These are phyloP conservation scores for Drosophila subquinaria DNA, from an alignment of 2,888 invertebrate genomes.

Conservation along the genomic window DNA sequence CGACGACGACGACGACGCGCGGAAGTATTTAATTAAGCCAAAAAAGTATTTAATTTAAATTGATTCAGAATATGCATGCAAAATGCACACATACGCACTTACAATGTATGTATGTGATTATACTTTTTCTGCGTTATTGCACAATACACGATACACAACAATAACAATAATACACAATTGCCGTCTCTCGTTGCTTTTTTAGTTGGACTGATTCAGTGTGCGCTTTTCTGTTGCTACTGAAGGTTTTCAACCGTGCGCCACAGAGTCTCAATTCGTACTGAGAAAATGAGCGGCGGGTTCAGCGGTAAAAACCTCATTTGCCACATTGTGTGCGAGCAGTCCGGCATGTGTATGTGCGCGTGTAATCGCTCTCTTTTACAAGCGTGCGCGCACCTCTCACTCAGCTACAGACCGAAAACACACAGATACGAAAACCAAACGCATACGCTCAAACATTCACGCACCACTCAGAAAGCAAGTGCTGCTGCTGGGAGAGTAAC, in stretches of 20 bases:
- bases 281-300: conserved; percentile 62
- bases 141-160: conserved; percentile 39
- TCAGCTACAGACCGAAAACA: conserved; percentile 2
- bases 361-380: conserved; percentile 72
- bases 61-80: conserved; percentile 50
- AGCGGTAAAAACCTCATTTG: conserved; percentile 54
- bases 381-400: conserved; percentile 53
- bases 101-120: conserved; percentile 7
- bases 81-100: conserved; percentile 20
- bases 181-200: conserved; percentile 54
- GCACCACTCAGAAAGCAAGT: conserved; percentile 41
- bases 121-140: conserved; percentile 20
- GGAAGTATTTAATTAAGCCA: conserved; percentile 79
- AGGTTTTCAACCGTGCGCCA: conserved; percentile 78
- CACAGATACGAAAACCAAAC: conserved; percentile 17
- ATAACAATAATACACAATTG: conserved; percentile 54
- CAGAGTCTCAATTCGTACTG: conserved; percentile 77
- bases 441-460: conserved; percentile 16
- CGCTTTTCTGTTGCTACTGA: conserved; percentile 67
- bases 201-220: conserved; percentile 46
- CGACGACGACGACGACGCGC: conserved; percentile 59
- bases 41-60: conserved; percentile 77
- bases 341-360: conserved; percentile 49
- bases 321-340: conserved; percentile 64
- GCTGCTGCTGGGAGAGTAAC: conserved; percentile 37